Evolutionary conservation across 2,888 invertebrate genomes (phyloP).

Genomic region (Gnatocerus cornutus): DNA sequence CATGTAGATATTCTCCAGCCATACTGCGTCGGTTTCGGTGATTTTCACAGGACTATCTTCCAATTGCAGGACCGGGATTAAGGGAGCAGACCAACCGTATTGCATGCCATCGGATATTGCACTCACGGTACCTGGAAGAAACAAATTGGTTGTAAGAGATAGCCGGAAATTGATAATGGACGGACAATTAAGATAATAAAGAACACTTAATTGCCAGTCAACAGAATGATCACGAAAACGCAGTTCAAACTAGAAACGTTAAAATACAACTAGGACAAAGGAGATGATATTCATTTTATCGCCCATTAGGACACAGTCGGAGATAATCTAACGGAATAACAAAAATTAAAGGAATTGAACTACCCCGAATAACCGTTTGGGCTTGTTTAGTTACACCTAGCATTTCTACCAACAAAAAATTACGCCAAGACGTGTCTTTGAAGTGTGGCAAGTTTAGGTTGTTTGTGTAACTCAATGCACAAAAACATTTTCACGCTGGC

Average conservation of each 20-base stretch:
- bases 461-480: no score
- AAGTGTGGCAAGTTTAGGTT: no score
- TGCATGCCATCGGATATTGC: constrained; percentile 71
- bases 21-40: constrained; percentile 58
- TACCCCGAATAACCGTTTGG: no score
- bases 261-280: no score
- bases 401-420: no score
- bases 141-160: constrained; percentile 27
- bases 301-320: no score
- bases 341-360: no score
- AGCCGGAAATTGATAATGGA: constrained; percentile 26
- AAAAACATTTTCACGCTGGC: no score
- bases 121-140: constrained; percentile 67
- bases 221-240: constrained; percentile 30
- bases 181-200: constrained; percentile 37
- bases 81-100: constrained; percentile 70
- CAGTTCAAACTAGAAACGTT: not conserved
- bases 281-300: no score
- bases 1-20: constrained; percentile 64
- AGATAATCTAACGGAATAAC: no score
- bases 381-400: no score
- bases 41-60: constrained; percentile 64
- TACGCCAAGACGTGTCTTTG: no score
- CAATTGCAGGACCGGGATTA: constrained; percentile 64
- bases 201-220: constrained; percentile 22